Conservation (phyloP, 2,113 vertebrate genomes). For the Tachysurus fulvidraco region DNA sequence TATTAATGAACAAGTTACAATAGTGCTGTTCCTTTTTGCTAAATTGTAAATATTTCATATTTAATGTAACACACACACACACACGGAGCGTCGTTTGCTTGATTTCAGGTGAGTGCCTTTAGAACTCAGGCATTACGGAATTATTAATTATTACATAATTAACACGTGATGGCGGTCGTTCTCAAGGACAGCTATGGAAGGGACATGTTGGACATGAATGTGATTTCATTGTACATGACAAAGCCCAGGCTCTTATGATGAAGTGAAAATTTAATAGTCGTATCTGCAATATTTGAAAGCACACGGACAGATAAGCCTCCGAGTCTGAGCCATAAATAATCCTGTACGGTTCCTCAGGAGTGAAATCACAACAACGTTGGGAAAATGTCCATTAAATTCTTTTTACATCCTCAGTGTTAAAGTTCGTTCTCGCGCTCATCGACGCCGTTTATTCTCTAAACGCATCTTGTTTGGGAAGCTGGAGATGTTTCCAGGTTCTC, state of each 20-base stretch:
- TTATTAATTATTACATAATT: not conserved
- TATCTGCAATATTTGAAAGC: not conserved
- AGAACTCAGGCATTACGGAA: too few relatives aligned
- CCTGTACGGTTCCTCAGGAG: not conserved
- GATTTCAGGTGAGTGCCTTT: too few relatives aligned
- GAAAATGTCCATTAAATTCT: not conserved
- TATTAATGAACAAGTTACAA: not conserved
- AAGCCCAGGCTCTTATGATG: not conserved
- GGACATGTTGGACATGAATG: too few relatives aligned
- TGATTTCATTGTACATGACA: not conserved
- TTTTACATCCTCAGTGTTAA: not conserved
- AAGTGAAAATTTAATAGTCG: not conserved
- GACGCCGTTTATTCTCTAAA: conserved; percentile 66
- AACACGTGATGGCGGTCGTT: not conserved
- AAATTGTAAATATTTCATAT: not conserved
- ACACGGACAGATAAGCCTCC: not conserved
- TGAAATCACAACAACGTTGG: not conserved
- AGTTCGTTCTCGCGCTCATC: not conserved
- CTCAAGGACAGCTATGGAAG: not conserved
- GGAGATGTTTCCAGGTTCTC: conserved; percentile 86
- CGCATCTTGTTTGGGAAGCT: conserved; percentile 77
- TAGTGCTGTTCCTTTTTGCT: not conserved
- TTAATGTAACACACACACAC: not conserved
- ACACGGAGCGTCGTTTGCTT: not conserved
- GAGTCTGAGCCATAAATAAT: not conserved